Evolutionary conservation across 2,888 invertebrate genomes (phyloP), one percentile per base, ranked within the genome.

Genomic region (Erebia epiphron): DNA sequence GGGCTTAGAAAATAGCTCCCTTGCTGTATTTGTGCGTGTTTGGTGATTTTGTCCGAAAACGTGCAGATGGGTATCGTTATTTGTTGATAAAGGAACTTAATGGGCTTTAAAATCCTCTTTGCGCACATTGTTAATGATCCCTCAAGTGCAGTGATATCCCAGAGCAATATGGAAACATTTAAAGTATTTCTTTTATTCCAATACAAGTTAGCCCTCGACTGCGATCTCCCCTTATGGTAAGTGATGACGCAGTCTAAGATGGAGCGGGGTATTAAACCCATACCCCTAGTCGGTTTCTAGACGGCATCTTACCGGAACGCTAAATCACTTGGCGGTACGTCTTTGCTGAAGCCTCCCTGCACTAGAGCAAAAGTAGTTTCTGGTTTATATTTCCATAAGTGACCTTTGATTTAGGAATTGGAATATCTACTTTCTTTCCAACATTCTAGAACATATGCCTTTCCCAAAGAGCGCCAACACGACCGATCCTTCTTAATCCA

Each of bases 1-100:
- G 91, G 92, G 90, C 88, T 83, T 73, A 75, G 73, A 80, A 83
- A 84, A 86, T 85, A 83, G 84, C 84, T 84, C 83, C 83, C 83
- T 82, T 79, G 80, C 80, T 83, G 82, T 85, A 83, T 84, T 86
- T 86, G 84, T 85, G 81, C 79, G 82, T 84, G 84, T 84, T 82
- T 80, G 84, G 83, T 86, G 85, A 86, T 88, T 86, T 84, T 75
- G 79, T 75, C 76, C 79, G 76, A 78, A 49, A 46, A 66, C 43
- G 60, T 67, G 67, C 68, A 67, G 72, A 72, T 68, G 63, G 70
- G 66, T 64, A 71, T 67, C 67, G 72, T 67, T 67, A 66, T 66
- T 66, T 66, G 56, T 66, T 66, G 49, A 62, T 62, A 46, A 62
- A 62, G 49, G 49, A 46, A 16, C 62, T 46, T 49, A 62, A 62